Evolutionary conservation across 2,113 vertebrate species (phyloP).

Genomic region (Platycercus adscitus): DNA sequence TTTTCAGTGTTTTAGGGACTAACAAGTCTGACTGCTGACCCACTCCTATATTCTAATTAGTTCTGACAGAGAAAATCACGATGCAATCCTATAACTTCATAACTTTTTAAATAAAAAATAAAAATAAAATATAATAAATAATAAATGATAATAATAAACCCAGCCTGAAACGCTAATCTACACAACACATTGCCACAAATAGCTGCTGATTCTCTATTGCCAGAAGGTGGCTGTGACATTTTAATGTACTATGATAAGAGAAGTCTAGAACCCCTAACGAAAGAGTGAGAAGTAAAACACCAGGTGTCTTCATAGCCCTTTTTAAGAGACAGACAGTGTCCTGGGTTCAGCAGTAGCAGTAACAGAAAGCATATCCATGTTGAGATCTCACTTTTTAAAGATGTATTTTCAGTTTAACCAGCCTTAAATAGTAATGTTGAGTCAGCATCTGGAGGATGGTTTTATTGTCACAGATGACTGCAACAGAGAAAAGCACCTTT

Average conservation of each 20-base stretch:
- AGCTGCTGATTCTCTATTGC: not conserved
- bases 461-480: not conserved
- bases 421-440: not conserved
- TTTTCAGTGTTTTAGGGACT: not conserved
- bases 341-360: no score
- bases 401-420: not conserved
- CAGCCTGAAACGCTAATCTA: not conserved
- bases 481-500: not conserved
- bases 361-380: no score
- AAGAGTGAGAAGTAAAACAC: not conserved
- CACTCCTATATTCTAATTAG: not conserved
- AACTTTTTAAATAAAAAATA: not conserved
- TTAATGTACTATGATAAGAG: not conserved
- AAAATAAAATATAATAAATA: not conserved
- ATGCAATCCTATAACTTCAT: not conserved
- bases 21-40: slow-evolving; percentile 24
- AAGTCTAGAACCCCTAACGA: not conserved
- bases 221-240: not conserved
- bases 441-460: not conserved
- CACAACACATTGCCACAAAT: not conserved
- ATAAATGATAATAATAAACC: not conserved
- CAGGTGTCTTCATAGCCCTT: not conserved
- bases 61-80: slow-evolving; percentile 41
- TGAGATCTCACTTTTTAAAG: not conserved
- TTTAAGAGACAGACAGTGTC: not conserved